A percentile compares a stretch with the other conserved stretches of the same genome.
These are phyloP conservation scores for Radopholus similis DNA, from an alignment of 1,140 invertebrate species.

Conservation along the genomic window DNA sequence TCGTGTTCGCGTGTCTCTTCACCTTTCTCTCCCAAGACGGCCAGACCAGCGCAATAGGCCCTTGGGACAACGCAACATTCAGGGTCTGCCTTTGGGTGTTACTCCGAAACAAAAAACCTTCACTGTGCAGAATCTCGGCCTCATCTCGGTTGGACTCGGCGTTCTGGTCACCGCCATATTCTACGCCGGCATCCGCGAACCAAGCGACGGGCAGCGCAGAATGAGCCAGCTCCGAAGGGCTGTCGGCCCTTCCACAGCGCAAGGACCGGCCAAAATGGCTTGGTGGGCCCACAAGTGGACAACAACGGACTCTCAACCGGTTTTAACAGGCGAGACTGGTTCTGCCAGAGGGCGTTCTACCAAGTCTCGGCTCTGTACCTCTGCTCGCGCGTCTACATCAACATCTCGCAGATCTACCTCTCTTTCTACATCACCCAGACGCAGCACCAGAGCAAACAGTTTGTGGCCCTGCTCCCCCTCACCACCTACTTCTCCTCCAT, in stretches of 20 bases:
- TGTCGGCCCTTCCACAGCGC: constrained; percentile 6
- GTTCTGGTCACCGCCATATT: constrained; percentile 38
- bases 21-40: constrained; percentile 32
- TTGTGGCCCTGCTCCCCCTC: constrained; percentile 79
- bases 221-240: constrained; percentile 18
- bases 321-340: constrained; percentile 27
- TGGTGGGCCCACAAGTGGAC: not conserved
- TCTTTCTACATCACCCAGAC: constrained; percentile 82
- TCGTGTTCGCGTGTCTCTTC: constrained; percentile 42
- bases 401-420: constrained; percentile 82
- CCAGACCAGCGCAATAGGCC: constrained; percentile 34
- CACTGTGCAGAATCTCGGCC: constrained; percentile 18
- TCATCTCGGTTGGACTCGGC: constrained; percentile 43
- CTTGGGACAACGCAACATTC: constrained; percentile 42
- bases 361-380: too few species aligned
- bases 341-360: constrained; percentile 25
- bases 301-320: too few species aligned
- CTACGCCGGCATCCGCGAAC: constrained; percentile 41
- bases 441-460: constrained; percentile 70
- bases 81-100: constrained; percentile 28
- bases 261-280: constrained; percentile 22
- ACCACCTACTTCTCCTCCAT: constrained; percentile 81
- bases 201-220: constrained; percentile 10
- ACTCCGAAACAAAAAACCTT: constrained; percentile 4
- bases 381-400: too few species aligned